These are phyloP conservation scores for Serranochromis macrocephalus DNA, from an alignment of 2,113 vertebrate species.

Conservation along the genomic window DNA sequence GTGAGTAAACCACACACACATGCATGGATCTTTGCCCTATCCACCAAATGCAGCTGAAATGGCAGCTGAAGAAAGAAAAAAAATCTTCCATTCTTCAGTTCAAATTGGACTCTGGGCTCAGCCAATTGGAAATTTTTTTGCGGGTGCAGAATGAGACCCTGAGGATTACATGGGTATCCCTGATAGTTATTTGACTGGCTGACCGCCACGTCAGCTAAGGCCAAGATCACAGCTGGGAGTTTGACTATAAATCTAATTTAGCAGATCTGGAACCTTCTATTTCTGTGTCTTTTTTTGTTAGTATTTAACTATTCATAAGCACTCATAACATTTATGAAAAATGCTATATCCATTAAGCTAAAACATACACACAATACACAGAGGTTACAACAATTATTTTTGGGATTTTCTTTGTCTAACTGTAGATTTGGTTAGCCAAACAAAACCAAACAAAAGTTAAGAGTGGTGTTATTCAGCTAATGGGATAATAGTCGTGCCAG, in stretches of 20 bases:
- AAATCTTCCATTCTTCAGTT: constrained; percentile 6
- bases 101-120: not conserved
- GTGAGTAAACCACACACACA: not conserved
- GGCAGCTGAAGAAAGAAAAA: not conserved
- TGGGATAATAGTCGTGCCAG: not conserved
- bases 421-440: not conserved
- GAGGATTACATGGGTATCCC: constrained; percentile 24
- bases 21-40: not conserved
- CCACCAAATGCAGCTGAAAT: constrained; percentile 38
- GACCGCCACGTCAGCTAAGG: not conserved
- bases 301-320: not conserved
- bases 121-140: not conserved
- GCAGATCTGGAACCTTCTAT: not conserved
- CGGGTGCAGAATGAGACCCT: not conserved
- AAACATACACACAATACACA: not conserved
- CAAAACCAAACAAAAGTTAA: not conserved
- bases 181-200: not conserved
- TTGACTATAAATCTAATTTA: not conserved
- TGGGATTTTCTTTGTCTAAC: not conserved
- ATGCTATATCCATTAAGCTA: not conserved
- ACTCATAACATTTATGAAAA: not conserved
- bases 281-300: not conserved
- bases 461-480: not conserved
- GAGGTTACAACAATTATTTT: not conserved
- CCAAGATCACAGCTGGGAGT: constrained; percentile 34